A percentile compares a stretch with the other conserved stretches of the same genome.
These are phyloP conservation scores for Echeneis naucrates DNA, from an alignment of 2,797 vertebrate species.

Conservation along the genomic window DNA sequence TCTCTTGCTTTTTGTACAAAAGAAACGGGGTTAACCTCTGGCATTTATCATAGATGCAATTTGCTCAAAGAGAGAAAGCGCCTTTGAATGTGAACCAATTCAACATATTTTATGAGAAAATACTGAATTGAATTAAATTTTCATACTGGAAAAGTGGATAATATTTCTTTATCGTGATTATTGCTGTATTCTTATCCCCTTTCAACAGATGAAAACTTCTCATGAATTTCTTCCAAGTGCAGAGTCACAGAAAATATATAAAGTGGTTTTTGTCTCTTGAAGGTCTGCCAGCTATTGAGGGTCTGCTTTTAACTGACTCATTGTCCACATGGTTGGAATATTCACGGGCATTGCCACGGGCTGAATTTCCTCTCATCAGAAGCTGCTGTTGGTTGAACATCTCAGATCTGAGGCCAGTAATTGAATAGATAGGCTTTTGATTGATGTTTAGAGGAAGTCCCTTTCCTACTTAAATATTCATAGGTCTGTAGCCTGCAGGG, in stretches of 20 bases:
- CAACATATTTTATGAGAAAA: conserved; percentile 68
- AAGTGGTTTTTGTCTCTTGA: conserved; percentile 56
- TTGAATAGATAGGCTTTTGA: conserved; percentile 83
- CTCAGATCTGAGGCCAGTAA: conserved; percentile 80
- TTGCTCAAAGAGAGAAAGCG: conserved; percentile 50
- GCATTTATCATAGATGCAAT: conserved; percentile 69
- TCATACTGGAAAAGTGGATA: conserved; percentile 52
- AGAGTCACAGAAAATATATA: conserved; percentile 63
- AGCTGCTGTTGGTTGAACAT: conserved; percentile 72
- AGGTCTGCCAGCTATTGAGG: conserved; percentile 58
- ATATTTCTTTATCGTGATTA: conserved; percentile 61
- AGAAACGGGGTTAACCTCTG: conserved; percentile 54
- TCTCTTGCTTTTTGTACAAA: conserved; percentile 41
- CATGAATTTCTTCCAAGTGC: conserved; percentile 61
- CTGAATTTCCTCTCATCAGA: conserved; percentile 69
- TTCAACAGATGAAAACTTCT: conserved; percentile 60
- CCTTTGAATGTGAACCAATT: conserved; percentile 66
- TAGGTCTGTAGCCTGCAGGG: conserved; percentile 77
- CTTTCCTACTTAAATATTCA: conserved; percentile 85
- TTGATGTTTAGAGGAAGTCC: conserved; percentile 85
- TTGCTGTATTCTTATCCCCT: conserved; percentile 56
- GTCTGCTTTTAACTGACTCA: conserved; percentile 76
- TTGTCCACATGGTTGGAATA: conserved; percentile 77
- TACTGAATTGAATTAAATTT: conserved; percentile 64
- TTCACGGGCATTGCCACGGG: conserved; percentile 66